Percentiles rank a stretch among this genome's conserved stretches.
These are phyloP conservation scores for Sminthopsis crassicaudata DNA, from an alignment of 2,113 vertebrate species.

Conservation along the genomic window DNA sequence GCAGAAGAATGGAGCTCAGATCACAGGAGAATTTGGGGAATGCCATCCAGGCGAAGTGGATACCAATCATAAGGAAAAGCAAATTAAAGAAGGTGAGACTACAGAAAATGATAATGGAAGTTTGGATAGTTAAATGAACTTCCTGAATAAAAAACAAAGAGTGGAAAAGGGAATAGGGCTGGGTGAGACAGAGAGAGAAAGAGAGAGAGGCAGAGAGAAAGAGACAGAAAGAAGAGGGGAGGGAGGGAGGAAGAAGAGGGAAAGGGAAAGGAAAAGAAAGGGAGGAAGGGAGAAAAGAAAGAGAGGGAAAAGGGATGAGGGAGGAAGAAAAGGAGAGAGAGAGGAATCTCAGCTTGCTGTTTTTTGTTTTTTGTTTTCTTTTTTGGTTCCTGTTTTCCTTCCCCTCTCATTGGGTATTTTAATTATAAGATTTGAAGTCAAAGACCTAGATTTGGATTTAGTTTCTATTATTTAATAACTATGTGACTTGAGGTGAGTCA, in stretches of 20 bases:
- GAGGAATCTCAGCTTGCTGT: neutral
- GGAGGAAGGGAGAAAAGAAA: neutral
- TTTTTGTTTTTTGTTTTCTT: neutral
- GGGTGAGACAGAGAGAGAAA: neutral
- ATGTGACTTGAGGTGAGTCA: too few species aligned
- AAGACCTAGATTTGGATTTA: too few species aligned
- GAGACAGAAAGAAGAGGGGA: too few species aligned
- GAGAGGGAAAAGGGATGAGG: too few species aligned
- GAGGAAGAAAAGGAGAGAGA: too few species aligned
- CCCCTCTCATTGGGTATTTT: neutral
- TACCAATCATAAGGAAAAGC: conserved; percentile 4
- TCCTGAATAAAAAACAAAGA: neutral
- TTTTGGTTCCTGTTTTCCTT: neutral
- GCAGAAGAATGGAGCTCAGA: neutral
- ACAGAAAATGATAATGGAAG: neutral
- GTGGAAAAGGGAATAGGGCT: neutral
- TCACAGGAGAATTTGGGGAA: neutral
- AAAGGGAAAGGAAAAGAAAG: too few species aligned
- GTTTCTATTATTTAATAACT: too few species aligned
- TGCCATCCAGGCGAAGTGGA: neutral
- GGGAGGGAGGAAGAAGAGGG: too few species aligned
- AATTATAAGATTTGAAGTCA: neutral
- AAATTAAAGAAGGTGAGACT: neutral
- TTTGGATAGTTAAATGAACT: neutral
- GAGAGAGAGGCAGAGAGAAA: neutral